These are phyloP conservation scores for Lepisosteus osseus DNA, from an alignment of 2,113 vertebrate genomes.

Conservation along the genomic window DNA sequence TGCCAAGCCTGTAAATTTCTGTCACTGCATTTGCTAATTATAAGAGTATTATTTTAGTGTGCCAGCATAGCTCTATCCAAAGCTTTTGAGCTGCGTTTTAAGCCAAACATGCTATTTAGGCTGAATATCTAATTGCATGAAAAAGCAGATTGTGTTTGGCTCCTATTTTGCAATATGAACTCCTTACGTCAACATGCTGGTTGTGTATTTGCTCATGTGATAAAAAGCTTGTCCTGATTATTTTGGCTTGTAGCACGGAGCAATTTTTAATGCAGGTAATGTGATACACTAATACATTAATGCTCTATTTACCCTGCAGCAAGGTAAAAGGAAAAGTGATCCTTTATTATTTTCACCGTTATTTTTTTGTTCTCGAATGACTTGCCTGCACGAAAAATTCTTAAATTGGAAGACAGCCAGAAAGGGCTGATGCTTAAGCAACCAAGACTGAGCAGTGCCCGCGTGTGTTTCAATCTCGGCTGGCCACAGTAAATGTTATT, in stretches of 20 bases:
- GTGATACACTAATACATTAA: slow-evolving; percentile 66
- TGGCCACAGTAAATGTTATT: slow-evolving; percentile 73
- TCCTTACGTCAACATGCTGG: too few relatives aligned
- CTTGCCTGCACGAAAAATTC: slow-evolving; percentile 49
- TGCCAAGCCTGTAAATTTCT: too few relatives aligned
- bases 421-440: slow-evolving; percentile 70
- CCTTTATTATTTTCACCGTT: slow-evolving; percentile 25
- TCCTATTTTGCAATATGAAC: too few relatives aligned
- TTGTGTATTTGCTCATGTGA: too few relatives aligned
- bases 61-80: too few relatives aligned
- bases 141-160: too few relatives aligned
- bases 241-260: slow-evolving; percentile 6
- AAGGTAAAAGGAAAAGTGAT: slow-evolving; percentile 61
- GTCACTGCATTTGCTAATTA: too few relatives aligned
- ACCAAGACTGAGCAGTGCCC: slow-evolving; percentile 66
- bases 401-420: slow-evolving; percentile 55
- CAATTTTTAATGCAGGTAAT: slow-evolving; percentile 49
- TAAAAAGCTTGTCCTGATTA: background rate
- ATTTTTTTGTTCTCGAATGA: slow-evolving; percentile 52
- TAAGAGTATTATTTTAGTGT: too few relatives aligned
- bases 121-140: too few relatives aligned
- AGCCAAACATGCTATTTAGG: too few relatives aligned
- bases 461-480: slow-evolving; percentile 67
- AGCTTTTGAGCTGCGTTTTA: too few relatives aligned
- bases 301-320: slow-evolving; percentile 67